Evolutionary conservation across 2,888 invertebrate genomes (phyloP).

Genomic region (Siphlonurus alternatus): DNA sequence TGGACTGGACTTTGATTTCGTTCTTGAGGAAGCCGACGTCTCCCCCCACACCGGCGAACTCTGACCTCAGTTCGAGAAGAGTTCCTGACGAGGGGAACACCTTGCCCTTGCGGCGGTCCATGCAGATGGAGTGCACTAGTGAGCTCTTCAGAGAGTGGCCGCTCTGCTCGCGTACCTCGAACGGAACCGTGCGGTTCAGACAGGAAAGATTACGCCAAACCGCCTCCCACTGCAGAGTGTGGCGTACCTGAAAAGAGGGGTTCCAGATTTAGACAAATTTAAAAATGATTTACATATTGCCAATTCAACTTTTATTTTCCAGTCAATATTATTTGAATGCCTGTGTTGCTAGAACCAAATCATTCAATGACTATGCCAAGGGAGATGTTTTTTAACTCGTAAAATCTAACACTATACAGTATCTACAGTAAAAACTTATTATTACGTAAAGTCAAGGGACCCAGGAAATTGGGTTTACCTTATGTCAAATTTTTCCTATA

Average conservation of each 20-base stretch:
- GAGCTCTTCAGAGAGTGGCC: slow-evolving; percentile 84
- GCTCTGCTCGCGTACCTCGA: slow-evolving; percentile 72
- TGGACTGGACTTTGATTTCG: slow-evolving; percentile 54
- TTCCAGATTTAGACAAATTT: slow-evolving; percentile 1
- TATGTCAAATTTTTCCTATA: too few species aligned
- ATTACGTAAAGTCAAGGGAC: too few species aligned
- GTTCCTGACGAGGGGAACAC: slow-evolving; percentile 65
- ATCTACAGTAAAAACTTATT: too few species aligned
- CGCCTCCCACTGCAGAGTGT: slow-evolving; percentile 79
- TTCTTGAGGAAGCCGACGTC: slow-evolving; percentile 80
- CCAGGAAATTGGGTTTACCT: too few species aligned
- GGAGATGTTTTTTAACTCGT: too few species aligned
- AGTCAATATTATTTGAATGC: too few species aligned
- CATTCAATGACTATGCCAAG: too few species aligned
- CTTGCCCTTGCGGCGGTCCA: slow-evolving; percentile 62
- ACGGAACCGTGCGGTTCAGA: slow-evolving; percentile 54
- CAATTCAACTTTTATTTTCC: not conserved
- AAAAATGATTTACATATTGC: slow-evolving; percentile 2
- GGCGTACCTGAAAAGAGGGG: slow-evolving; percentile 41
- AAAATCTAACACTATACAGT: not conserved
- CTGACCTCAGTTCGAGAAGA: slow-evolving; percentile 54
- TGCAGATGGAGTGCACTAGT: slow-evolving; percentile 57
- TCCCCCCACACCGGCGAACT: slow-evolving; percentile 81
- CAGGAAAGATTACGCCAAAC: slow-evolving; percentile 61
- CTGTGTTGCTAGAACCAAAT: too few species aligned